Percentiles rank a stretch among this genome's conserved stretches.
phyloP scores from a whole-genome alignment of 2,797 vertebrate species.

The Crenuchus spilurus region DNA sequence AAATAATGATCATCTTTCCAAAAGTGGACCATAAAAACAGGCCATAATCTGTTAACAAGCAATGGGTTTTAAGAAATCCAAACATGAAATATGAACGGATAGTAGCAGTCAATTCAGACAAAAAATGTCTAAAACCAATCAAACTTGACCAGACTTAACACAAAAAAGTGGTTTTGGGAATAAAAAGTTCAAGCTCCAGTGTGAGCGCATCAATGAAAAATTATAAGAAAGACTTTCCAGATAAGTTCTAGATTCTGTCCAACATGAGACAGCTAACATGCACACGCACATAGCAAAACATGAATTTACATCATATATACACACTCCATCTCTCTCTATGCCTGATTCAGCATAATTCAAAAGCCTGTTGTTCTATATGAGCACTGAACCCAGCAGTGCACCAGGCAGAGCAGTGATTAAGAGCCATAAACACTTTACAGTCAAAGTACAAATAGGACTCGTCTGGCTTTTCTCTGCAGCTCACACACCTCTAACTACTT shows the following conservation, averaged over 20 bases:
- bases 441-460: background rate
- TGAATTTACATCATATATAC: background rate
- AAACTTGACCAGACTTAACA: background rate
- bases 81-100: background rate
- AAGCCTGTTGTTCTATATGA: background rate
- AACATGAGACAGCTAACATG: background rate
- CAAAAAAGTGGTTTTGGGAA: background rate
- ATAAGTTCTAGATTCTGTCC: background rate
- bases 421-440: slow-evolving; percentile 41
- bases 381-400: background rate
- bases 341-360: background rate
- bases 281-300: slow-evolving; percentile 1
- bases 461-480: slow-evolving; percentile 17
- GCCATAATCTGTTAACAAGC: background rate
- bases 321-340: background rate
- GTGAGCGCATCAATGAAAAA: background rate
- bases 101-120: too few species aligned
- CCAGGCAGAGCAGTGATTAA: slow-evolving; percentile 34
- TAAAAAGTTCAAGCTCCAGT: background rate
- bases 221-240: background rate
- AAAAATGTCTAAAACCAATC: too few species aligned
- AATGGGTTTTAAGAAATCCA: background rate
- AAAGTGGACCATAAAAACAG: too few species aligned
- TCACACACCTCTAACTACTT: background rate
- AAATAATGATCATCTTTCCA: too few species aligned